Base-by-base conservation (phyloP, 2,113 vertebrate genomes). In the Sinosuthora webbiana region DNA sequence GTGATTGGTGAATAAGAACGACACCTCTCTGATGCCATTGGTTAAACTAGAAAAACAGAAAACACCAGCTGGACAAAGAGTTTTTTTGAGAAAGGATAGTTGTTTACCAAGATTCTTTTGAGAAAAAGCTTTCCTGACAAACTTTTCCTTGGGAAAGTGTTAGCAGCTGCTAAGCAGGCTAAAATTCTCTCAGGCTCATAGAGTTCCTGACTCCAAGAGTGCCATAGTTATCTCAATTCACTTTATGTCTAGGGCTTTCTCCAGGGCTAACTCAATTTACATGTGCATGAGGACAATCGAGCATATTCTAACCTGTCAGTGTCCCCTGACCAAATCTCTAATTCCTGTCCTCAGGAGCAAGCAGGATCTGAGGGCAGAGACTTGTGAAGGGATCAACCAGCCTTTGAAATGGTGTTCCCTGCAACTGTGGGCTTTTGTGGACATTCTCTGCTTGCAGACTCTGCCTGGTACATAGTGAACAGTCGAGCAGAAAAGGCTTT, bases 311-410 rank as follows among this genome's bases (percentile, higher is more conserved):
- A 74, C 21, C 5, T 0, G 0, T 8, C 3, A 1, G 16, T 25
- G 28, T 45, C 15, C 21, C 4, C 44, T 42, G n/a, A 57, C 25
- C 3, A 6, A 14, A 3, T 21, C 30, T 0, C 0, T 45, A 2
- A 35, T 67, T 68, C 13, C 33, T 30, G 28, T 63, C 25, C 49
- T 71, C 30, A 39, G 55, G 52, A 76, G 12, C 53, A 59, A 44
- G 41, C 13, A 39, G 15, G 4, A 10, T 21, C 49, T 56, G 47
- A 45, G 44, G 21, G 10, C 49, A 69, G 14, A 22, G 33, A 11
- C 7, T 68, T 5, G 1, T 30, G 57, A 64, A 80, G 13, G 33
- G 35, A 80, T 15, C 35, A 63, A 4, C 18, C 49, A 47, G 17
- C 28, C 55, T 77, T 68, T 69, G 27, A 42, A 28, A 15, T 14